Conservation (phyloP, 2,113 vertebrate species). For the Rostratula benghalensis region DNA sequence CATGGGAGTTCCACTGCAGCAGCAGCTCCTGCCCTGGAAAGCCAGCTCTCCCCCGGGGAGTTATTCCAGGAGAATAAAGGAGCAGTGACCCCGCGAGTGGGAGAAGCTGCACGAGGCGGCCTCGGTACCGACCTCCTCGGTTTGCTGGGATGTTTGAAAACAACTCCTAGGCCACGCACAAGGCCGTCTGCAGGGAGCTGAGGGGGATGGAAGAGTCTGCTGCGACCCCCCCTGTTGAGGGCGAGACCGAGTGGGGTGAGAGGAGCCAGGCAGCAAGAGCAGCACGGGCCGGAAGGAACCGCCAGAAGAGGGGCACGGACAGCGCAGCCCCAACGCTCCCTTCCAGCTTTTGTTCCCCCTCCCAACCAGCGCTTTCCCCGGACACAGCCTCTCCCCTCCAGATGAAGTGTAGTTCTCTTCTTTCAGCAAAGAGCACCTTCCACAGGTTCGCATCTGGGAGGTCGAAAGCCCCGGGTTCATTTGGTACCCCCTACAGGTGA, state of each 20-base stretch:
- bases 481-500: rapidly evolving
- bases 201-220: neutral
- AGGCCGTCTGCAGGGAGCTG: neutral
- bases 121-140: neutral
- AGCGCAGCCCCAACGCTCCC: rapidly evolving
- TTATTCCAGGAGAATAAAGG: neutral
- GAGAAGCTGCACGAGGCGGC: neutral
- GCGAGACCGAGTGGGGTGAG: rapidly evolving
- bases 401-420: neutral
- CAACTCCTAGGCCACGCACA: rapidly evolving
- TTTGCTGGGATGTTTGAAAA: no score
- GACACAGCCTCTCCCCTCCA: neutral
- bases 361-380: neutral
- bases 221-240: rapidly evolving
- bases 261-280: rapidly evolving
- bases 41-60: neutral
- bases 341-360: neutral
- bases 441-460: rapidly evolving
- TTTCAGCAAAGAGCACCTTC: neutral
- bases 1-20: rapidly evolving
- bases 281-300: neutral
- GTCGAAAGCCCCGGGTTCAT: neutral
- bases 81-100: neutral
- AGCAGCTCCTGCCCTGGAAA: neutral
- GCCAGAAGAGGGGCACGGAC: neutral